Conservation (phyloP, 2,888 invertebrate species). For the Cremastobaeus sp. region DNA sequence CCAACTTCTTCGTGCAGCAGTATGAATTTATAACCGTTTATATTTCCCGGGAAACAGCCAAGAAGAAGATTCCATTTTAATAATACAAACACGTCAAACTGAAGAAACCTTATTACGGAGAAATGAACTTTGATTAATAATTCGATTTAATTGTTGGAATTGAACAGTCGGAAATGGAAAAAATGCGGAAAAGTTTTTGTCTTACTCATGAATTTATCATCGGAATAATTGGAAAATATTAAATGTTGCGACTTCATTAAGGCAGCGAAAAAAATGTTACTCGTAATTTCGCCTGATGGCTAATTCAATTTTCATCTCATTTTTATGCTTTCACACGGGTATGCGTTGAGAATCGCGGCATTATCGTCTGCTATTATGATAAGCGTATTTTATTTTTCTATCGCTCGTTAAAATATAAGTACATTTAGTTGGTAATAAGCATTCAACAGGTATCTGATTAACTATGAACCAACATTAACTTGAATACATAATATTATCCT, state of each 20-base stretch:
- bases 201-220: too few species aligned
- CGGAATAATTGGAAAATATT: too few species aligned
- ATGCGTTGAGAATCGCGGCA: conserved; percentile 9
- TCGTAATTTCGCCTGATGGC: conserved; percentile 4
- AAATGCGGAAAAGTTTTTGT: too few species aligned
- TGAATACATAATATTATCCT: conserved; percentile 34
- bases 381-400: conserved; percentile 32
- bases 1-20: conserved; percentile 40
- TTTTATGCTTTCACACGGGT: conserved; percentile 4
- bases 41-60: not conserved
- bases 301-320: conserved; percentile 15
- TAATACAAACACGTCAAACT: conserved; percentile 1
- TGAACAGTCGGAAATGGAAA: too few species aligned
- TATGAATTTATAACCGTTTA: conserved; percentile 35
- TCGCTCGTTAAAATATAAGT: conserved; percentile 46
- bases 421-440: conserved; percentile 54
- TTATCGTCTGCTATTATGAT: conserved; percentile 36
- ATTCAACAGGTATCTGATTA: conserved; percentile 54
- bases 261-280: too few species aligned
- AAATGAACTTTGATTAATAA: conserved; percentile 9
- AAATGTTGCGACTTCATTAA: too few species aligned
- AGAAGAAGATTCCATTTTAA: conserved; percentile 15
- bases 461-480: conserved; percentile 46
- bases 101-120: conserved; percentile 2
- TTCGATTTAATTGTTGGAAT: too few species aligned